Evolutionary conservation across 1,140 invertebrate genomes (phyloP), one percentile per base, ranked within the genome.

Genomic region (Heterodera schachtii): DNA sequence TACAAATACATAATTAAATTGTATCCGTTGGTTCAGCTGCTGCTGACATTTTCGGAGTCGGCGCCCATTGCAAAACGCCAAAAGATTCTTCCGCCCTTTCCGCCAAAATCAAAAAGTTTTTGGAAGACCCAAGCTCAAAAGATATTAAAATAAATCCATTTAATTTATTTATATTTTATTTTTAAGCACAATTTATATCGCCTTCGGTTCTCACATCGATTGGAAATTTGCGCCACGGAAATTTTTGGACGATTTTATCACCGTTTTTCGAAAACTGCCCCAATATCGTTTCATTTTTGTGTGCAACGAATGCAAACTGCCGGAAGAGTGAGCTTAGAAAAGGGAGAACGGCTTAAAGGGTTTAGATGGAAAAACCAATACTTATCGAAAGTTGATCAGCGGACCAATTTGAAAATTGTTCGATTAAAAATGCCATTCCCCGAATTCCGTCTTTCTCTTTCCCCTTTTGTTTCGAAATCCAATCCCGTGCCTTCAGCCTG

Each of bases 161-260:
- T 67, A 78, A 66, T 31, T 21, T 3, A 2, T 79, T 80, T 60
- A 46, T 13, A 1, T 1, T 31, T 3, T 49, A 21, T 44, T 80
- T 82, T 41, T n/a, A 83, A 80, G 83, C n/a, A 84, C 83, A 64
- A 84, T 84, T 71, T 85, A 86, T 52, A 70, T 86, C 11, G 83
- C 83, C 31, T 85, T 84, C 52, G 83, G 83, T n/a, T 82, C 84
- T 6, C 69, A 84, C 73, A 75, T 78, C 31, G 73, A 84, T 47
- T 84, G 83, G 84, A 67, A 43, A n/a, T 69, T 52, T 46, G 83
- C 84, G 3, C 83, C 83, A 46, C 49, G 84, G 19, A 52, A 84
- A 67, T 44, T 85, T 47, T 46, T 52, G 16, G 47, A 67, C 41
- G 46, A 74, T 4, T 84, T 84, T 47, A 47, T 70, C 8, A 73